A percentile compares a stretch with the other conserved stretches of the same genome.
These are phyloP conservation scores for Eupithecia centaureata DNA, from an alignment of 2,888 invertebrate species.

Conservation along the genomic window DNA sequence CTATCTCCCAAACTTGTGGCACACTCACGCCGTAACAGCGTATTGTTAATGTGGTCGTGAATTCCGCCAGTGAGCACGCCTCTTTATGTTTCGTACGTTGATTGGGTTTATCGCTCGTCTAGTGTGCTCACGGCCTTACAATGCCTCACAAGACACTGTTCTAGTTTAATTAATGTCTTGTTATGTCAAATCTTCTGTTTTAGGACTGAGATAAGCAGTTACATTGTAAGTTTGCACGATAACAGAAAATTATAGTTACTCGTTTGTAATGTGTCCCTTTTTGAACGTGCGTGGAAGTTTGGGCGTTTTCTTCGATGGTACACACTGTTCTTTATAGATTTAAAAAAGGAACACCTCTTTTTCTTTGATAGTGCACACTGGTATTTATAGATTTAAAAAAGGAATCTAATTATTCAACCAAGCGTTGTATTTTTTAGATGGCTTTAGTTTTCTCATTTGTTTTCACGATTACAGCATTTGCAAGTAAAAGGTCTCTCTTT, in stretches of 20 bases:
- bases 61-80: constrained; percentile 64
- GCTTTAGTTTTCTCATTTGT: background rate
- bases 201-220: constrained; percentile 23
- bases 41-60: constrained; percentile 70
- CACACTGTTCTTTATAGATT: background rate
- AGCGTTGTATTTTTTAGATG: background rate
- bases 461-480: background rate
- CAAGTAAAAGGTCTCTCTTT: background rate
- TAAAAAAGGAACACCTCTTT: background rate
- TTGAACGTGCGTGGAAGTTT: constrained; percentile 1
- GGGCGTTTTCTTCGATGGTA: constrained; percentile 32
- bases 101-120: constrained; percentile 72
- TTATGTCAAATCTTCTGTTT: constrained; percentile 41
- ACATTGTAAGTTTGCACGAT: constrained; percentile 8
- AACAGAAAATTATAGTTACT: constrained; percentile 1
- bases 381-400: background rate
- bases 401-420: background rate
- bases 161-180: constrained; percentile 41
- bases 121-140: constrained; percentile 45
- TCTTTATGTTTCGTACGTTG: constrained; percentile 74
- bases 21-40: constrained; percentile 51
- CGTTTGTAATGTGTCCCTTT: background rate
- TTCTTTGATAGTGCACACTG: constrained; percentile 31
- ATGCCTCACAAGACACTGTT: constrained; percentile 35
- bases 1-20: constrained; percentile 46